phyloP scores from a whole-genome alignment of 2,797 vertebrate species.

The Sebastolobus altivelis region DNA sequence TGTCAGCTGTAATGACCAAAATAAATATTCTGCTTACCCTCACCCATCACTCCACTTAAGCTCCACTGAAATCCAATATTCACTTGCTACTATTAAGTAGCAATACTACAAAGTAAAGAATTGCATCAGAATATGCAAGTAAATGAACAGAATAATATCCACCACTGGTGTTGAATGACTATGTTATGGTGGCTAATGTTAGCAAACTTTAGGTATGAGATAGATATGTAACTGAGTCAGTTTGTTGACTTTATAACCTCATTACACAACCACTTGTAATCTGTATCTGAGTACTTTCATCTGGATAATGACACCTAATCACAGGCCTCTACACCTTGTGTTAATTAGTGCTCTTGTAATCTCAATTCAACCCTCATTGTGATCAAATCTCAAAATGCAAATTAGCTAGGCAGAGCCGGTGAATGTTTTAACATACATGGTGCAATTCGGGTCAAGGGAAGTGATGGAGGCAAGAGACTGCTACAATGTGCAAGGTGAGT shows the following conservation, averaged over 20 bases:
- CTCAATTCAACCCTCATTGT: neutral
- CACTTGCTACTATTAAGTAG: neutral
- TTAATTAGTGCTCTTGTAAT: conserved; percentile 1
- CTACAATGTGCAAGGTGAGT: neutral
- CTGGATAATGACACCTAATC: neutral
- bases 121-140: too few relatives aligned
- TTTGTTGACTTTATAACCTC: neutral
- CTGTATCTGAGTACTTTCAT: neutral
- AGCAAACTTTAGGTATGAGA: neutral
- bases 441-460: neutral
- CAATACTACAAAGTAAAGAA: neutral
- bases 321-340: conserved; percentile 3
- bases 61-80: neutral
- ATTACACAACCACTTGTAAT: conserved; percentile 1
- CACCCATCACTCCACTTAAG: too few relatives aligned
- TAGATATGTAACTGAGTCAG: neutral
- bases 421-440: too few relatives aligned
- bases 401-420: neutral
- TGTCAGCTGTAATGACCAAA: too few relatives aligned
- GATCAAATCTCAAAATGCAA: conserved; percentile 5
- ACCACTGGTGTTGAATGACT: too few relatives aligned
- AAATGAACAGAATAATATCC: neutral
- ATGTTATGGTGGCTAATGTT: too few relatives aligned
- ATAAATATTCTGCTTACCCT: too few relatives aligned
- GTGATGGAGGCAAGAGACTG: neutral